phyloP scores from a whole-genome alignment of 2,797 vertebrate species.

The Huso huso region DNA sequence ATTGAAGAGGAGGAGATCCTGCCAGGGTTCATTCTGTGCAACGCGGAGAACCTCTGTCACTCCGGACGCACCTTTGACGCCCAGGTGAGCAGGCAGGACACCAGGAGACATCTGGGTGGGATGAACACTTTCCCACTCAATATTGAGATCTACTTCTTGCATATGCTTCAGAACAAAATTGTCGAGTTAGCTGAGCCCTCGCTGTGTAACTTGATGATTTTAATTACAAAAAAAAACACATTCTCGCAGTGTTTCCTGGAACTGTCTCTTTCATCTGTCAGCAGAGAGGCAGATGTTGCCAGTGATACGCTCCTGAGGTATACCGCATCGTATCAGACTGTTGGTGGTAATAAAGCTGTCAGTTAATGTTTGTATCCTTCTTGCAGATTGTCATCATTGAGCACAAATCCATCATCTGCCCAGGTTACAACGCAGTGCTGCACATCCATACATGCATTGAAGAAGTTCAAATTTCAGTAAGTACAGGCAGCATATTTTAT shows the following conservation, averaged over 20 bases:
- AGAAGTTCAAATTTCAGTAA: constrained; percentile 93
- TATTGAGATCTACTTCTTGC: too few species aligned
- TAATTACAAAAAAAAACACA: not conserved
- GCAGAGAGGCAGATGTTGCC: too few species aligned
- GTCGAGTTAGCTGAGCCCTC: not conserved
- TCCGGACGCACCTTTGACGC: constrained; percentile 93
- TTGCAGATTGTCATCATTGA: constrained; percentile 93
- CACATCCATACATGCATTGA: constrained; percentile 97
- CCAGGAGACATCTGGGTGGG: too few species aligned
- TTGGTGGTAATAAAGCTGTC: too few species aligned
- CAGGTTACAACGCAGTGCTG: constrained; percentile 92
- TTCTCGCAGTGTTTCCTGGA: too few species aligned
- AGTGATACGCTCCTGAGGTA: too few species aligned
- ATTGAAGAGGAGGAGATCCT: constrained; percentile 97
- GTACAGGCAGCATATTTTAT: constrained; percentile 32
- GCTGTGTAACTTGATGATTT: not conserved
- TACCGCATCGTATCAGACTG: too few species aligned
- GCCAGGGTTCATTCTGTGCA: constrained; percentile 92
- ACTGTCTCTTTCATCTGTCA: too few species aligned
- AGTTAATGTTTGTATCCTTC: constrained; percentile 22
- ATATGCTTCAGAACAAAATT: not conserved
- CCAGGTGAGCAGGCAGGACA: constrained; percentile 61
- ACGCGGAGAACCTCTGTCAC: constrained; percentile 88
- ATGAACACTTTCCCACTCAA: too few species aligned
- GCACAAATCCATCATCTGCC: constrained; percentile 98